A percentile compares a stretch with the other conserved stretches of the same genome.
Conservation (phyloP, 2,888 invertebrate species). For the Neuroscelio doddi region DNA sequence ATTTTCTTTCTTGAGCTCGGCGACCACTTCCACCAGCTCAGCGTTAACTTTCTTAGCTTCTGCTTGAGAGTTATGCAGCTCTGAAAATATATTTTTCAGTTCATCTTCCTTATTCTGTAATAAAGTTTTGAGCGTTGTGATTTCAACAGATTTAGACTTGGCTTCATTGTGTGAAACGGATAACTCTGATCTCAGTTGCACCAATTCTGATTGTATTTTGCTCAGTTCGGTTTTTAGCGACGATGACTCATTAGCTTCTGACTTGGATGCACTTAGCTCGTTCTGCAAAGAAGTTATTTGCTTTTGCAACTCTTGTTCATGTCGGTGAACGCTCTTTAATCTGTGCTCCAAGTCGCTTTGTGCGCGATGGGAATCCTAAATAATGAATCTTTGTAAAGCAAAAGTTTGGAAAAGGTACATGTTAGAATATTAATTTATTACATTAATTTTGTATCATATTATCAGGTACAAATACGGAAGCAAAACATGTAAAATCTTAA, state of each 20-base stretch:
- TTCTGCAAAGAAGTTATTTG: constrained; percentile 67
- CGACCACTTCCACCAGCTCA: constrained; percentile 49
- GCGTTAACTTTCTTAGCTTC: constrained; percentile 73
- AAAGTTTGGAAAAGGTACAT: background rate
- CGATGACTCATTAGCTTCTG: constrained; percentile 58
- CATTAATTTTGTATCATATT: too few species aligned
- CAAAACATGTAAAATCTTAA: too few species aligned
- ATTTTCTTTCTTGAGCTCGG: constrained; percentile 49
- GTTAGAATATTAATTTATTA: too few species aligned
- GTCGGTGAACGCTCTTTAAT: constrained; percentile 72
- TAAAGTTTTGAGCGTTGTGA: constrained; percentile 46
- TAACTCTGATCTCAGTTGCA: constrained; percentile 57
- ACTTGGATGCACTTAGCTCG: constrained; percentile 66
- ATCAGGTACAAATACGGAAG: too few species aligned
- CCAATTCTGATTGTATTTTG: constrained; percentile 60
- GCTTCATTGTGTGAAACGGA: constrained; percentile 55
- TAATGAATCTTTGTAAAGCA: constrained; percentile 8
- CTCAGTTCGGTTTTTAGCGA: constrained; percentile 72
- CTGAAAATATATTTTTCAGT: constrained; percentile 51
- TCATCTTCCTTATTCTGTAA: constrained; percentile 57
- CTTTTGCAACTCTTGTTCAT: constrained; percentile 76
- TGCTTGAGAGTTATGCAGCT: constrained; percentile 70
- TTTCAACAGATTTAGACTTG: constrained; percentile 57
- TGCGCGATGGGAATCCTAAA: constrained; percentile 74
- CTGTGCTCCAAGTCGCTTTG: constrained; percentile 75